Percentiles rank a stretch among this genome's conserved stretches.
These are phyloP conservation scores for Tetrao urogallus DNA, from an alignment of 2,113 vertebrate species.

Conservation along the genomic window DNA sequence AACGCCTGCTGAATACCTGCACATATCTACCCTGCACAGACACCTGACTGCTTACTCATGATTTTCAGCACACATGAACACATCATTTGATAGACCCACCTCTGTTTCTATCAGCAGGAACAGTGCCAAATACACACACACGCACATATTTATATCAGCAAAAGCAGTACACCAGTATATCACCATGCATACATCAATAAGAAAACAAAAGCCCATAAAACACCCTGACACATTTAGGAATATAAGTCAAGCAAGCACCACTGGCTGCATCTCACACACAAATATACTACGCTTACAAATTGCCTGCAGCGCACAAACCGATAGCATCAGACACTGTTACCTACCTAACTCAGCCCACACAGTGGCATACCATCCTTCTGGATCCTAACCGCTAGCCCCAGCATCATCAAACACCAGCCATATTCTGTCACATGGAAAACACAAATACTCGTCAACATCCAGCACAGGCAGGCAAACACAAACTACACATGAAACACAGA, in stretches of 20 bases:
- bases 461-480: conserved; percentile 32
- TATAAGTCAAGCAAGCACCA: background rate
- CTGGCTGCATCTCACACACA: background rate
- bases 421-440: conserved; percentile 42
- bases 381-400: conserved; percentile 26
- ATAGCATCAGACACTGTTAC: conserved; percentile 14
- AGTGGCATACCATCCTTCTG: conserved; percentile 29
- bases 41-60: accelerated
- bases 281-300: background rate
- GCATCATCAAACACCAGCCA: conserved; percentile 40
- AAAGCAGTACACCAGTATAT: background rate
- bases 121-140: background rate
- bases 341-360: conserved; percentile 51
- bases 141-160: background rate
- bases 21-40: background rate
- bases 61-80: background rate
- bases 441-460: conserved; percentile 54
- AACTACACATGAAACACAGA: background rate
- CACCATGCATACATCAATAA: accelerated
- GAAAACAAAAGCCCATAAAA: conserved; percentile 1
- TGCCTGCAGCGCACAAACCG: conserved; percentile 32
- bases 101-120: background rate
- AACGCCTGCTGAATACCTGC: background rate
- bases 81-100: background rate
- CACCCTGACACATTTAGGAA: background rate